Evolutionary conservation across 2,113 vertebrate species (phyloP), one percentile per base, ranked within the genome.

Genomic region (Chrysemys picta): DNA sequence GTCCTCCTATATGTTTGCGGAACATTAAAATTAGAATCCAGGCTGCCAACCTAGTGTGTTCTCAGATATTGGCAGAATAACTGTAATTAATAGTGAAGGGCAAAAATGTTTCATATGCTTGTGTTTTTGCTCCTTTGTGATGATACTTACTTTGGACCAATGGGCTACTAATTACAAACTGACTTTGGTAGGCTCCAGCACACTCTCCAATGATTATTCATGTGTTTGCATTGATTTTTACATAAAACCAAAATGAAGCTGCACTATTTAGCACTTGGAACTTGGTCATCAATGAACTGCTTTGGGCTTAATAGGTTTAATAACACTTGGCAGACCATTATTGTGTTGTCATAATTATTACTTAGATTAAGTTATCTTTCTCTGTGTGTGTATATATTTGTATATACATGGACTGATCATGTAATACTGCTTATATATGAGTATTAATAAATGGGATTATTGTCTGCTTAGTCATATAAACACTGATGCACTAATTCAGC

Each of bases 211-310:
- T 98, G 98, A 98, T 98, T 98, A 98, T 98, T 98, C 98, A 98
- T 97, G 97, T 90, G 96, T 98, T 97, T 96, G 91, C 94, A 98
- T 97, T 98, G 98, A 98, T 98, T 98, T 98, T 98, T 96, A 95
- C 97, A 98, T 97, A 97, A 98, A 95, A 95, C 95, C 92, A 93
- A 98, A 97, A 97, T 95, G 95, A 97, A 98, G 95, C 97, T 97
- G 94, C 92, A 97, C 96, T 96, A 96, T 97, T 98, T 98, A 98
- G 97, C 93, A 97, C 97, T 97, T 97, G 93, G 96, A 98, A 98
- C 98, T 98, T 97, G 96, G 97, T 98, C 98, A 97, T 98, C 98
- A 98, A 97, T 98, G 97, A 98, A 97, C 97, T 98, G 94, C 97
- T 98, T 97, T 95, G 94, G 94, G 93, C 94, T 97, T 97, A 97